These are phyloP conservation scores for Vanessa cardui DNA, from an alignment of 2,888 invertebrate genomes.

Conservation along the genomic window DNA sequence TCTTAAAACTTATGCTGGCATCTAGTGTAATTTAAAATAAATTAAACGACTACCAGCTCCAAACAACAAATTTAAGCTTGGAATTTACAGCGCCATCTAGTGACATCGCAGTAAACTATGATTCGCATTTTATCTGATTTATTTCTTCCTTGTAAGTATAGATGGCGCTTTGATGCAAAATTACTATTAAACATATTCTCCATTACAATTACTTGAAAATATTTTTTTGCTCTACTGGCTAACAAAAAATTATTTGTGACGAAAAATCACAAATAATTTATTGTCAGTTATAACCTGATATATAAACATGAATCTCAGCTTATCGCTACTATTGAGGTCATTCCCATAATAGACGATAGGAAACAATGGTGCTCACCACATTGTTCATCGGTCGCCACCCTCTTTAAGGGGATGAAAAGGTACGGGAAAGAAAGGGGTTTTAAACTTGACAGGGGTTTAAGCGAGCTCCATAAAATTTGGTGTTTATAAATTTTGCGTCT, in stretches of 20 bases:
- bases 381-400: slow-evolving; percentile 32
- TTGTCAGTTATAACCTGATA: neutral
- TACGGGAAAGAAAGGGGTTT: slow-evolving; percentile 31
- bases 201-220: neutral
- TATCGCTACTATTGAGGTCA: slow-evolving; percentile 30
- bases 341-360: slow-evolving; percentile 21
- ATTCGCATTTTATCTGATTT: neutral
- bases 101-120: neutral
- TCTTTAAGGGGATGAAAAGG: slow-evolving; percentile 25
- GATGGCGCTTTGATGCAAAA: neutral
- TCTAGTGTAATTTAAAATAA: neutral
- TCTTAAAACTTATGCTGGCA: neutral
- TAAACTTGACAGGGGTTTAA: slow-evolving; percentile 18
- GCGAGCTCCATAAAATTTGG: slow-evolving; percentile 11
- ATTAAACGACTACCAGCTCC: neutral
- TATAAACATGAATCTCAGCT: neutral
- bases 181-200: neutral
- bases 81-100: neutral
- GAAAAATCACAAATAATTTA: neutral
- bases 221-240: neutral
- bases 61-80: neutral
- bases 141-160: neutral
- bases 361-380: slow-evolving; percentile 35
- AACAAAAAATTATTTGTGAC: too few species aligned
- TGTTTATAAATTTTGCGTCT: slow-evolving; percentile 21